phyloP scores from a whole-genome alignment of 2,113 vertebrate genomes.

The Henicopernis longicauda region DNA sequence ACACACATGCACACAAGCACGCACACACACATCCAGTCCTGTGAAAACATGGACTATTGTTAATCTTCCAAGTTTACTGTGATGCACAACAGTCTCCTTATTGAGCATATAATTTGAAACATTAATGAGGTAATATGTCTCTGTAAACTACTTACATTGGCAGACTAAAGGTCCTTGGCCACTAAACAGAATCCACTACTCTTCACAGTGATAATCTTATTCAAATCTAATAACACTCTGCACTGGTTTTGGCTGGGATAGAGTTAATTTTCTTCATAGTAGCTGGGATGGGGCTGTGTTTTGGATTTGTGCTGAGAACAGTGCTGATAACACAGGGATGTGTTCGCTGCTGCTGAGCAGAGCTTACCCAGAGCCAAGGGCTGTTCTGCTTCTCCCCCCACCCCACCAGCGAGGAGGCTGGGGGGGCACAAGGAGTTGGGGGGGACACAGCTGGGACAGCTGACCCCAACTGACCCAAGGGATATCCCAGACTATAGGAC shows the following conservation, averaged over 20 bases:
- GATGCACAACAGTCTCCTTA: not conserved
- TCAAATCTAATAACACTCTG: not conserved
- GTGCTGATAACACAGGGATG: not conserved
- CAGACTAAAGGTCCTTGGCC: not conserved
- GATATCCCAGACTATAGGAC: not conserved
- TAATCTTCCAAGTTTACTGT: not conserved
- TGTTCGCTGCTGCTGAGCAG: not conserved
- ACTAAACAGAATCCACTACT: not conserved
- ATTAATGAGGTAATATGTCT: not conserved
- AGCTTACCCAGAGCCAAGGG: not conserved
- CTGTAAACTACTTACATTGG: not conserved
- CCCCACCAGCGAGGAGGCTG: rapidly evolving
- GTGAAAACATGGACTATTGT: not conserved
- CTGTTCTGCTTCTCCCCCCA: not conserved
- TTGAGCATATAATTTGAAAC: not conserved
- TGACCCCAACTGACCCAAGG: not conserved
- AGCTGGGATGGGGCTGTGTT: not conserved
- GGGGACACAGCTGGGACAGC: rapidly evolving
- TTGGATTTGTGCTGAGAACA: not conserved
- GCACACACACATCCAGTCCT: not conserved
- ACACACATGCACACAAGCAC: not conserved
- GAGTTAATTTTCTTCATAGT: not conserved
- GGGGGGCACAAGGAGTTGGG: not conserved
- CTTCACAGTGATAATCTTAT: not conserved
- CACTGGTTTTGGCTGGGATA: not conserved